Conservation (phyloP, 1,140 invertebrate genomes). For the Diabrotica virgifera region DNA sequence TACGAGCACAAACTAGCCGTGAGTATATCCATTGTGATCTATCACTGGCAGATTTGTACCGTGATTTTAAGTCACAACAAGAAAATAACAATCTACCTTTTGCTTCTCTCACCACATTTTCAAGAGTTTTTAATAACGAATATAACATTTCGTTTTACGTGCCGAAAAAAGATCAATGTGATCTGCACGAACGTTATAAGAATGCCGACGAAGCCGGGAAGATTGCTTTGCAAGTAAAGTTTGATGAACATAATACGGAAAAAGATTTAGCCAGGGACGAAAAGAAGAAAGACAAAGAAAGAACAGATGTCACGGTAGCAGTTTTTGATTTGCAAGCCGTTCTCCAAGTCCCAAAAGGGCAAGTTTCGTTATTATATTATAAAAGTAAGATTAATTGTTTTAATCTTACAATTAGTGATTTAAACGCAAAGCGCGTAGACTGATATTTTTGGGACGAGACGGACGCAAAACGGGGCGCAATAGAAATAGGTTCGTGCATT, state of each 20-base stretch:
- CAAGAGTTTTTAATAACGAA: conserved; percentile 36
- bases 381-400: conserved; percentile 39
- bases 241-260: conserved; percentile 40
- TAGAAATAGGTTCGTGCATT: conserved; percentile 46
- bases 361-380: conserved; percentile 35
- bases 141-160: conserved; percentile 46
- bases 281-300: conserved; percentile 42
- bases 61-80: conserved; percentile 23
- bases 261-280: conserved; percentile 26
- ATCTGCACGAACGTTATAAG: conserved; percentile 41
- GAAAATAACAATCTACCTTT: conserved; percentile 20
- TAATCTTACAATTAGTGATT: conserved; percentile 44
- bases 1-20: conserved; percentile 31
- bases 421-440: conserved; percentile 26
- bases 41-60: conserved; percentile 37
- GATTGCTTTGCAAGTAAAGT: conserved; percentile 27
- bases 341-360: conserved; percentile 36
- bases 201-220: conserved; percentile 37
- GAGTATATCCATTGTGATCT: conserved; percentile 43
- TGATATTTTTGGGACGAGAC: conserved; percentile 51
- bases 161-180: conserved; percentile 49
- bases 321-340: conserved; percentile 38
- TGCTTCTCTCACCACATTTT: conserved; percentile 21
- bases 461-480: conserved; percentile 46
- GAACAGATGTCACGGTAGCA: conserved; percentile 3